These are phyloP conservation scores for Chamaedrilus cognettii DNA, from an alignment of 2,888 invertebrate species.

Conservation along the genomic window DNA sequence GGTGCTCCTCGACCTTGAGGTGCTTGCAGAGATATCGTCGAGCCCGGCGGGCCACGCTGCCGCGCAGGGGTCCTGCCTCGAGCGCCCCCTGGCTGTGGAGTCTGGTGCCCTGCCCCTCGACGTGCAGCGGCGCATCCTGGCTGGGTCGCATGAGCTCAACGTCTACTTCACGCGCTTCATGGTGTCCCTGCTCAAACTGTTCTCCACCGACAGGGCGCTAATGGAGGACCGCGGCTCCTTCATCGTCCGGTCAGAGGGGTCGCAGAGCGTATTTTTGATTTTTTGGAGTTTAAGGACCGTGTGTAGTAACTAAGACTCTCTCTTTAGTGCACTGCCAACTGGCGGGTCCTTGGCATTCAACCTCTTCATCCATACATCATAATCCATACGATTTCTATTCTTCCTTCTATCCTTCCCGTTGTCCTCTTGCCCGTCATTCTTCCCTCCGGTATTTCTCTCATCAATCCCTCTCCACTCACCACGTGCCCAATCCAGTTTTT, in stretches of 20 bases:
- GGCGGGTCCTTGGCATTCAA: too few relatives aligned
- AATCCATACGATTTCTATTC: neutral
- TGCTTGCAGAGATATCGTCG: slow-evolving; percentile 73
- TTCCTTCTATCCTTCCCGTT: neutral
- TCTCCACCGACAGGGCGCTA: slow-evolving; percentile 81
- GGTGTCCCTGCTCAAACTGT: slow-evolving; percentile 78
- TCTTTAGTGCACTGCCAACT: too few relatives aligned
- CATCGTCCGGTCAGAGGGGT: slow-evolving; percentile 79
- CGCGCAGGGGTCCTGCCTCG: too few relatives aligned
- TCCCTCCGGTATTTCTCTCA: too few relatives aligned
- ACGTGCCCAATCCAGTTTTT: neutral
- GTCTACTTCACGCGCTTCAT: slow-evolving; percentile 83
- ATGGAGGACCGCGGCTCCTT: slow-evolving; percentile 92
- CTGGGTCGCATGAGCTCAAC: slow-evolving; percentile 43
- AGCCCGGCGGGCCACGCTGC: slow-evolving; percentile 45
- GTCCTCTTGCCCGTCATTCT: too few relatives aligned
- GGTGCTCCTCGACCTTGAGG: slow-evolving; percentile 81
- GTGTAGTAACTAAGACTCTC: too few relatives aligned
- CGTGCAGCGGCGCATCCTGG: slow-evolving; percentile 20
- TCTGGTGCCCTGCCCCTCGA: slow-evolving; percentile 21
- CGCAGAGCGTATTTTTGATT: neutral
- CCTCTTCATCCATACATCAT: neutral
- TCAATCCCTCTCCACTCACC: too few relatives aligned
- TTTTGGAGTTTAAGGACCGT: too few relatives aligned
- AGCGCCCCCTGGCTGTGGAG: slow-evolving; percentile 8